Evolutionary conservation across 2,888 invertebrate genomes (phyloP), one percentile per base, ranked within the genome.

Genomic region (Callyntrura guangdongensis): DNA sequence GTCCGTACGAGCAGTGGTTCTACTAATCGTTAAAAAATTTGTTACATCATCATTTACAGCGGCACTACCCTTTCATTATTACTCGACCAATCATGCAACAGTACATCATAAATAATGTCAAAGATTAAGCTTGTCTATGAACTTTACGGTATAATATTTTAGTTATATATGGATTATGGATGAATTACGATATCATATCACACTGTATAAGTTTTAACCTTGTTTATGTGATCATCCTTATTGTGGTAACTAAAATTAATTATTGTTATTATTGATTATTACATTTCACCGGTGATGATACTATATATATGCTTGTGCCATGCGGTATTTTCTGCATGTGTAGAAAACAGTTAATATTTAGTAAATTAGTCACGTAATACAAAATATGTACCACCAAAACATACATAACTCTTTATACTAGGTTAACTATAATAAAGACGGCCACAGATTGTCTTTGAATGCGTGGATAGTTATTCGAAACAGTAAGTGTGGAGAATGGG

Each of bases 131-230:
- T 11, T 64, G 64, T 17, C 25, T 12, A 25, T 12, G 22, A 25
- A 53, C n/a, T 12, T 64, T 69, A 74, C 6, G 1, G 20, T 45
- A 74, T 11, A 25, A 20, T 47, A 74, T 47, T 74, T 47, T 64
- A 74, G 45, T 74, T 74, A 17, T 72, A 17, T 74, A 53, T 5
- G n/a, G 12, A 53, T n/a, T 56, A 79, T 56, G 79, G 79, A 79
- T 79, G 79, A 79, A 79, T 79, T 79, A 17, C 45, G 74, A 49
- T 82, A 82, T 82, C 82, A 82, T 64, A 82, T 82, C 82, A 82
- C 82, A 82, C 82, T 82, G 82, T 61, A 47, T 47, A 47, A 47
- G 59, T 82, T 82, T 82, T 45, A 64, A 82, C 64, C 82, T 61
- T 82, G 82, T 82, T 82, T 59, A 27, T 59, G n/a, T 27, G 14